These are phyloP conservation scores for Thalassoma bifasciatum DNA, from an alignment of 2,113 vertebrate species.

Conservation along the genomic window DNA sequence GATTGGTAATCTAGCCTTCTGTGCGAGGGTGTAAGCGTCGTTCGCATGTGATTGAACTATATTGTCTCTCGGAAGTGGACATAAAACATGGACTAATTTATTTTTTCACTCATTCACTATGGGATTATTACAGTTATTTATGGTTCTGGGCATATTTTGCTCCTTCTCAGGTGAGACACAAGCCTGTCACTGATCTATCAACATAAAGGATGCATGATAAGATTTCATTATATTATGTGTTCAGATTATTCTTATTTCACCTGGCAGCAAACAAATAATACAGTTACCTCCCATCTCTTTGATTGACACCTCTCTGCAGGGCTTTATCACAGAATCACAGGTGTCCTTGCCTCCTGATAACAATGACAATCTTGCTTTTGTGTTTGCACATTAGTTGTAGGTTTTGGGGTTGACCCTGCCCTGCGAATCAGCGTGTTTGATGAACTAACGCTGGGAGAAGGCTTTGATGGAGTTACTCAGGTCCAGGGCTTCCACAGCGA, in stretches of 20 bases:
- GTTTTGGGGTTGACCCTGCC: conserved; percentile 94
- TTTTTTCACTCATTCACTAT: conserved; percentile 69
- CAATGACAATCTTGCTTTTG: conserved; percentile 35
- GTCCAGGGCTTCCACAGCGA: conserved; percentile 95
- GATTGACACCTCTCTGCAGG: conserved; percentile 1
- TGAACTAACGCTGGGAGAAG: conserved; percentile 88
- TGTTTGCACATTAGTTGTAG: conserved; percentile 84
- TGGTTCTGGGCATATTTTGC: conserved; percentile 78
- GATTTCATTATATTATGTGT: neutral
- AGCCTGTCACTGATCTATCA: conserved; percentile 36
- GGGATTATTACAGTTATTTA: conserved; percentile 81
- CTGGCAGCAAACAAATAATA: neutral
- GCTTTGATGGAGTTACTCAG: conserved; percentile 90
- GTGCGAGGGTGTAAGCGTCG: conserved; percentile 51
- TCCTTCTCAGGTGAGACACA: conserved; percentile 81
- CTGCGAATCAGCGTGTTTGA: conserved; percentile 92
- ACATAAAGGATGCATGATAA: conserved; percentile 7
- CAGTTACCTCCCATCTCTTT: conserved; percentile 22
- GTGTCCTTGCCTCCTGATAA: conserved; percentile 16
- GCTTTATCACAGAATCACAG: conserved; percentile 1
- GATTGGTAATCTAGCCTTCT: conserved; percentile 68
- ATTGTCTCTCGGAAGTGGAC: conserved; percentile 70
- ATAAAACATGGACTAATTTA: conserved; percentile 84
- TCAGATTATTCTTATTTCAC: neutral
- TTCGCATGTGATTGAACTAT: conserved; percentile 69